Percentiles rank a stretch among this genome's conserved stretches.
Conservation (phyloP, 2,888 invertebrate genomes). For the Lottia scabra region DNA sequence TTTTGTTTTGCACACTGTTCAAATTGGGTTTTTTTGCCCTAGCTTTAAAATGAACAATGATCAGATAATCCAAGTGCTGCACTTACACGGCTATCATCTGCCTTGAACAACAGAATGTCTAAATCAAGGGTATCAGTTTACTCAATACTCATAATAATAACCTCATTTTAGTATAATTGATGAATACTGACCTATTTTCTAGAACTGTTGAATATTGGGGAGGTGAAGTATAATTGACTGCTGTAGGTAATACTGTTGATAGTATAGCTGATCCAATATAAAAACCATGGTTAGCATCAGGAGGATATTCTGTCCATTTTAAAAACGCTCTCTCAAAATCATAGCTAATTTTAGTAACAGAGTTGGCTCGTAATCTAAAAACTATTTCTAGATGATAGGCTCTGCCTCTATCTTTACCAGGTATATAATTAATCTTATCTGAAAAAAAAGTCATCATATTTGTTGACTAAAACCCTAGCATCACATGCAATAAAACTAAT, state of each 20-base stretch:
- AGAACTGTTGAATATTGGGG: slow-evolving; percentile 78
- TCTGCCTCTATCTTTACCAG: slow-evolving; percentile 85
- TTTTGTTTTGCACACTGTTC: no score
- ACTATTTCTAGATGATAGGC: slow-evolving; percentile 89
- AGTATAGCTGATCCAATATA: slow-evolving; percentile 92
- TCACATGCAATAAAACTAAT: no score
- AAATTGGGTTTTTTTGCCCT: no score
- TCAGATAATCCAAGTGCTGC: no score
- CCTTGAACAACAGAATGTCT: no score
- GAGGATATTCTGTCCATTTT: slow-evolving; percentile 99
- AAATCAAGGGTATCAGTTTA: no score
- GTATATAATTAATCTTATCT: slow-evolving; percentile 70
- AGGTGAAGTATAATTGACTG: slow-evolving; percentile 80
- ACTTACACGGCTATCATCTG: no score
- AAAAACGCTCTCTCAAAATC: slow-evolving; percentile 96
- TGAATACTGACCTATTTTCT: slow-evolving; percentile 24
- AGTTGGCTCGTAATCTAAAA: slow-evolving; percentile 82
- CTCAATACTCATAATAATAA: no score
- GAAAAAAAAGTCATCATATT: no score
- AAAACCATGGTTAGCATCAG: slow-evolving; percentile 99
- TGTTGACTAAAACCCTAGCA: no score
- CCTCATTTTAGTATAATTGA: neutral
- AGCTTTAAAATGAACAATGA: no score
- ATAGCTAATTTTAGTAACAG: slow-evolving; percentile 84
- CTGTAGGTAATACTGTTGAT: slow-evolving; percentile 82